These are phyloP conservation scores for Phengaris arion DNA, from an alignment of 2,888 invertebrate species.

Conservation along the genomic window DNA sequence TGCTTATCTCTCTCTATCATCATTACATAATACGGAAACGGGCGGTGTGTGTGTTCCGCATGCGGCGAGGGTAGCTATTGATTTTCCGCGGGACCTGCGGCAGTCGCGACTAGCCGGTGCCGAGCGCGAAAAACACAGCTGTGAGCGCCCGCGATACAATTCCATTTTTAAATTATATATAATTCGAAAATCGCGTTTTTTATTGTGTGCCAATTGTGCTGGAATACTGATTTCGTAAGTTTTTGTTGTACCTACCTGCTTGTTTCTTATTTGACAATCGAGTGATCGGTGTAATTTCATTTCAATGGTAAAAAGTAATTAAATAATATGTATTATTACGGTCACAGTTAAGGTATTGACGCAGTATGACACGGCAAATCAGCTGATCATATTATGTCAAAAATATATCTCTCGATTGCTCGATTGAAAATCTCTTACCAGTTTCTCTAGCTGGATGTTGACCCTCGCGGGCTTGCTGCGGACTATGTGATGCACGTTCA, in stretches of 20 bases:
- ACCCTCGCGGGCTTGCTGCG: slow-evolving; percentile 52
- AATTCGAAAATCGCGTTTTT: slow-evolving; percentile 40
- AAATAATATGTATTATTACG: not conserved
- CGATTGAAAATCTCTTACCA: slow-evolving; percentile 52
- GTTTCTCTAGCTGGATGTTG: slow-evolving; percentile 53
- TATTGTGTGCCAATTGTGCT: slow-evolving; percentile 60
- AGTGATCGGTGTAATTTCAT: slow-evolving; percentile 1
- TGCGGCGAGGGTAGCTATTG: slow-evolving; percentile 74
- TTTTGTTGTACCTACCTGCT: slow-evolving; percentile 35
- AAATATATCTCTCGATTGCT: not conserved
- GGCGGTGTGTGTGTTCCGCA: slow-evolving; percentile 70
- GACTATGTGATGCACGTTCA: slow-evolving; percentile 65
- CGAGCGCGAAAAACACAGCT: slow-evolving; percentile 72
- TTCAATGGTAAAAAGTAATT: not conserved
- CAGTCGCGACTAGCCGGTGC: slow-evolving; percentile 74
- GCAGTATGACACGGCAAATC: slow-evolving; percentile 8
- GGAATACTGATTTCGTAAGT: slow-evolving; percentile 68
- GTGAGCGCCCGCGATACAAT: slow-evolving; percentile 62
- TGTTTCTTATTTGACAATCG: not conserved
- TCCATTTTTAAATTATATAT: slow-evolving; percentile 50
- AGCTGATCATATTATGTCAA: slow-evolving; percentile 10
- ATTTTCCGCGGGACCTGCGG: slow-evolving; percentile 75
- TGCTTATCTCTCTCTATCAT: slow-evolving; percentile 56
- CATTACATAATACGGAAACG: slow-evolving; percentile 75
- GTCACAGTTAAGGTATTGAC: too few relatives aligned